phyloP scores from a whole-genome alignment of 2,888 invertebrate species.

The Bombylius discolor region DNA sequence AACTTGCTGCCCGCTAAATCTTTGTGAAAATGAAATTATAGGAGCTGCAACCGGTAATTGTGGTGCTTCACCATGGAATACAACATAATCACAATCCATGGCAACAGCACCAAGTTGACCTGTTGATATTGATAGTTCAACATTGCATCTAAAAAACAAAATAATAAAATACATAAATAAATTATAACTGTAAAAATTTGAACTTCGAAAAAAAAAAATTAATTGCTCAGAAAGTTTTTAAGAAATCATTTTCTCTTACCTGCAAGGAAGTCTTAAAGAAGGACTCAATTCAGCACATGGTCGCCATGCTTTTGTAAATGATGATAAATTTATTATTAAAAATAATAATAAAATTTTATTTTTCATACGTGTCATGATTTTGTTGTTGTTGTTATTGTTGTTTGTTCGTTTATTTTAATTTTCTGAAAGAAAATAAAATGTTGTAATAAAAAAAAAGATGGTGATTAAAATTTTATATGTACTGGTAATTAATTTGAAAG shows the following conservation, averaged over 20 bases:
- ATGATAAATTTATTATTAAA: background rate
- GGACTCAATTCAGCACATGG: slow-evolving; percentile 67
- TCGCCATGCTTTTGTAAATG: slow-evolving; percentile 39
- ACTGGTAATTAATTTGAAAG: too few species aligned
- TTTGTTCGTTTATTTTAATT: too few species aligned
- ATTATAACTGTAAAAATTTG: background rate
- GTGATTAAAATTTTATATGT: too few species aligned
- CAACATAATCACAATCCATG: slow-evolving; percentile 72
- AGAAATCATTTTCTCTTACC: slow-evolving; percentile 25
- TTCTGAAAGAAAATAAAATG: too few species aligned
- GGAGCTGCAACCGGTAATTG: slow-evolving; percentile 66
- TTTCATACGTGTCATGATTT: too few species aligned
- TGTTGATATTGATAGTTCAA: slow-evolving; percentile 38
- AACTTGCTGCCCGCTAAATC: slow-evolving; percentile 66
- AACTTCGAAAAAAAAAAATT: background rate
- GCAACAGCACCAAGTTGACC: slow-evolving; percentile 44
- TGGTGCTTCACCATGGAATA: slow-evolving; percentile 67
- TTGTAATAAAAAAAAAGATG: too few species aligned
- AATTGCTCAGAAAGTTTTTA: background rate
- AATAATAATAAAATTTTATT: background rate
- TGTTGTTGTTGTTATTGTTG: too few species aligned
- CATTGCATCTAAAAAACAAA: slow-evolving; percentile 36
- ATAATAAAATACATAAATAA: background rate
- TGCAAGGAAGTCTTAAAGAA: slow-evolving; percentile 63
- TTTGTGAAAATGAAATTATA: slow-evolving; percentile 65